phyloP scores from a whole-genome alignment of 2,888 invertebrate species.

The Nasonovia ribisnigri region DNA sequence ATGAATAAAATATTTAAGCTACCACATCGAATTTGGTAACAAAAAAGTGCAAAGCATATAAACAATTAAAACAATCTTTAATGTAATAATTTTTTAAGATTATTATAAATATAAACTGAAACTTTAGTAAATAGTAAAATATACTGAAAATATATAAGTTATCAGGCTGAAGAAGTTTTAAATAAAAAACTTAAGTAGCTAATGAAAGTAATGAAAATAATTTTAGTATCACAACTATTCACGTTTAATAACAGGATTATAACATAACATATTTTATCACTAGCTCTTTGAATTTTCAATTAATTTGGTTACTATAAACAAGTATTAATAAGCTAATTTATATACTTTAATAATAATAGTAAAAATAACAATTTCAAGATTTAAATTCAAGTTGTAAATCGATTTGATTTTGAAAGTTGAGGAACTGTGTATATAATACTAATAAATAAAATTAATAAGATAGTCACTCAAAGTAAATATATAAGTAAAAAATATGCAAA shows the following conservation, averaged over 20 bases:
- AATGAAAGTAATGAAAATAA: neutral
- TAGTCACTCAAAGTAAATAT: neutral
- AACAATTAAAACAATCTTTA: neutral
- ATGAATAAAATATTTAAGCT: neutral
- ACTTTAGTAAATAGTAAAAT: neutral
- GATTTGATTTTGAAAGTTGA: neutral
- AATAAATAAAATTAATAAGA: neutral
- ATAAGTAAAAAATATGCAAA: neutral
- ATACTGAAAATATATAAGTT: neutral
- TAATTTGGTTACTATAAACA: neutral
- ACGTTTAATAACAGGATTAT: neutral
- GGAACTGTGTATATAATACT: neutral
- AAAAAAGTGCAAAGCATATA: too few species aligned
- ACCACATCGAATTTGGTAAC: neutral
- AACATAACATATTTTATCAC: neutral
- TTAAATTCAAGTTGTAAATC: neutral
- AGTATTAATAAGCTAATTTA: neutral
- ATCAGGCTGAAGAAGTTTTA: neutral
- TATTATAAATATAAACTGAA: neutral
- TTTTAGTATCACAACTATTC: neutral
- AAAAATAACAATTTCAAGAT: neutral
- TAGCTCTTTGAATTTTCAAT: neutral
- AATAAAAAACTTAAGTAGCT: neutral
- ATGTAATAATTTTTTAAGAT: neutral
- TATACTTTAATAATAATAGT: neutral